Base-by-base conservation (phyloP, 2,113 vertebrate genomes). In the Paralichthys olivaceus region DNA sequence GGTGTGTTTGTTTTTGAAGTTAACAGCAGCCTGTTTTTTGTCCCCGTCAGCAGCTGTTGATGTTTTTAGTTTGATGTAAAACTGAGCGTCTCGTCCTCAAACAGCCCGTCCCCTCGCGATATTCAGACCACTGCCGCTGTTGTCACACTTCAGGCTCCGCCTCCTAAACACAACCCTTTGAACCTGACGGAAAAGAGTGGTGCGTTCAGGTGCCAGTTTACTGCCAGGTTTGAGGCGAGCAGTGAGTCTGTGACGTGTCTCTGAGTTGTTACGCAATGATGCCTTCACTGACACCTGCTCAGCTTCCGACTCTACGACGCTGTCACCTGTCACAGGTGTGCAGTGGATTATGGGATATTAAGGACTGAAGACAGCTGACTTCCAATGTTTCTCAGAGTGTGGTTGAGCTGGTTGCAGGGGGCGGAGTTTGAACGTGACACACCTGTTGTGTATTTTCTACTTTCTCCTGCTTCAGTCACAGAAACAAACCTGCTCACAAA, bases 51-150 rank as follows among this genome's bases (percentile, higher is more conserved):
- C 40, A 40, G 45, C 45, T 72, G 32, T 61, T 40, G 37, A 49
- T 62, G 22, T 82, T 77, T 77, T 62, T 74, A 68, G 76, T 64
- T 75, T 73, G 55, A 72, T 54, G 20, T 81, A 7, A 55, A 57
- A 55, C 56, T 5, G 7, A 79, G 74, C 19, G 12, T 25, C 67
- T 64, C 17, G 2, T 57, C 20, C 14, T 68, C 60, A 64, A 61
- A 51, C 63, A 22, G 5, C n/a, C 49, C 14, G 15, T n/a, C 14
- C 14, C 57, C 5, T 23, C 1, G n/a, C 5, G 20, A 22, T 15
- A 15, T 15, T 45, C 40, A 45, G 40, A 15, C 7, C 7, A 8
- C 32, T 34, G 29, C n/a, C n/a, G 0, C 32, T 32, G 37, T 11
- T 56, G 61, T 53, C 63, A 22, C 58, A 1, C 22, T 47, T 67